These are phyloP conservation scores for Artibeus lituratus DNA, from an alignment of 2,797 vertebrate genomes.

Conservation along the genomic window DNA sequence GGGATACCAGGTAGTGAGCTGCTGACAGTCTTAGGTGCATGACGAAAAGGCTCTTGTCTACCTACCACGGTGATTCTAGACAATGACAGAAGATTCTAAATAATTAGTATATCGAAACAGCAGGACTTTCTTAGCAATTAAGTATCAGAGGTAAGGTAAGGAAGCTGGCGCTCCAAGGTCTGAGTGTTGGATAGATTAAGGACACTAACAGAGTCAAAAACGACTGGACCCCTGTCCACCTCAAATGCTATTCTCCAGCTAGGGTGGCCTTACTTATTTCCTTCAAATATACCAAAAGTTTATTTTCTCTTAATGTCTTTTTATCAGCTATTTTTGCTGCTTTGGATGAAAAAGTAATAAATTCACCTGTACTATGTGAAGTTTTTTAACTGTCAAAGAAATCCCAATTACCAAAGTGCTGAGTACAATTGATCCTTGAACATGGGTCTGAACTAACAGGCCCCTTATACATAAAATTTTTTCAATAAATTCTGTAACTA, in stretches of 20 bases:
- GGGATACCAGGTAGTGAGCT: background rate
- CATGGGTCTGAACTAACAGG: background rate
- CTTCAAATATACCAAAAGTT: background rate
- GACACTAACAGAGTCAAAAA: background rate
- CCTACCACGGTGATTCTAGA: background rate
- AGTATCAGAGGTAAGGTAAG: background rate
- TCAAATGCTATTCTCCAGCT: background rate
- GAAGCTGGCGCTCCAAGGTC: background rate
- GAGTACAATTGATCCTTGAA: background rate
- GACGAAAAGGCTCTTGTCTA: background rate
- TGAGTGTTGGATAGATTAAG: background rate
- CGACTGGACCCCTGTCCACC: background rate
- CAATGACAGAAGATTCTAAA: background rate
- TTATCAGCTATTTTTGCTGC: background rate
- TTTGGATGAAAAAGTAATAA: background rate
- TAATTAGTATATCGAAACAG: background rate
- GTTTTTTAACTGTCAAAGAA: background rate
- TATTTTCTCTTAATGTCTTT: conserved; percentile 6
- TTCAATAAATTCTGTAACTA: background rate
- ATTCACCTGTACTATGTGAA: background rate
- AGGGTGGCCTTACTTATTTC: background rate
- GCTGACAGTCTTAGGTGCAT: background rate
- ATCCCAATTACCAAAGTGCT: background rate
- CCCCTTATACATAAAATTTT: background rate
- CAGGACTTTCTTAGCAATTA: background rate